phyloP scores from a whole-genome alignment of 2,888 invertebrate genomes.

The Ornithoptera priamus region DNA sequence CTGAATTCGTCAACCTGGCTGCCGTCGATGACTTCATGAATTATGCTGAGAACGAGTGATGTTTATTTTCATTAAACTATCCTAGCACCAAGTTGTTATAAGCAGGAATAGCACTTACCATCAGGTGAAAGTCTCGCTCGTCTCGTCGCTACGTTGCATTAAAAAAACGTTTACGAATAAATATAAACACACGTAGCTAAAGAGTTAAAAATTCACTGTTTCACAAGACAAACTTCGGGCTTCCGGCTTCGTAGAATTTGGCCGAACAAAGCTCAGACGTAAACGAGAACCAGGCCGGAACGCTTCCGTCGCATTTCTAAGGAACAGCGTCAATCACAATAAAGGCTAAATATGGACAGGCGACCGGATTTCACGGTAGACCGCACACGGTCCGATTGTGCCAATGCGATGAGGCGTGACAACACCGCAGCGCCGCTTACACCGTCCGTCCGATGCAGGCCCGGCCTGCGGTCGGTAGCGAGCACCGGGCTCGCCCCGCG shows the following conservation, averaged over 20 bases:
- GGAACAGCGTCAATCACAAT: conserved; percentile 31
- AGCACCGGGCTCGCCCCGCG: conserved; percentile 42
- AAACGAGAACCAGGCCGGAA: conserved; percentile 8
- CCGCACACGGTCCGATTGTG: conserved; percentile 36
- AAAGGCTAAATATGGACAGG: conserved; percentile 38
- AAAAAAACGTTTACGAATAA: too few species aligned
- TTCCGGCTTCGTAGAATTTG: not conserved
- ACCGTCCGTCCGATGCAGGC: conserved; percentile 48
- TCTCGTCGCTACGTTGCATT: too few species aligned
- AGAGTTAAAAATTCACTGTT: not conserved
- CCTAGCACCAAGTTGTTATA: too few species aligned
- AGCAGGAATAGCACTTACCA: too few species aligned
- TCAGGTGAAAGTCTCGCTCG: too few species aligned
- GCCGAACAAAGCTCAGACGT: not conserved
- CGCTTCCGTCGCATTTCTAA: conserved; percentile 28
- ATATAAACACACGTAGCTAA: too few species aligned
- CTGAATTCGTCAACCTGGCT: too few species aligned
- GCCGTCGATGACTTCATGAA: too few species aligned
- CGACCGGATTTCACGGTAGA: conserved; percentile 37
- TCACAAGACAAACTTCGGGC: not conserved
- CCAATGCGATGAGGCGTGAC: conserved; percentile 40
- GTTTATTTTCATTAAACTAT: too few species aligned
- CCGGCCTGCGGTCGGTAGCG: conserved; percentile 41
- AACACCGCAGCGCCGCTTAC: conserved; percentile 44
- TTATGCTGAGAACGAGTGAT: too few species aligned